Base-by-base conservation (phyloP, 35 echinoderm and acorn worm species). In the Strongylocentrotus purpuratus region DNA sequence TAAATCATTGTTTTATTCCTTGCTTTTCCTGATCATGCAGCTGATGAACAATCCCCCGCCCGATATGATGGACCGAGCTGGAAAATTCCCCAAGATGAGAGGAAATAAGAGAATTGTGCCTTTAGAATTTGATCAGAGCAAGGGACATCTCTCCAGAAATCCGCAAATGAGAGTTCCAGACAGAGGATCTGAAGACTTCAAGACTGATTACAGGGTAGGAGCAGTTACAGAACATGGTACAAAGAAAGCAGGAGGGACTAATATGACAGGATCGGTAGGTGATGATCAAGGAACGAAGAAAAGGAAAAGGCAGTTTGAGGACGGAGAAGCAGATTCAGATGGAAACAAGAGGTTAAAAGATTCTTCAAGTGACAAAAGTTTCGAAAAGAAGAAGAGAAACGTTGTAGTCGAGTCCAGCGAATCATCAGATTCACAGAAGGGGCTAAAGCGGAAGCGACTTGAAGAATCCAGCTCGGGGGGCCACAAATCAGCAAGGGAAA, bases 31-130 rank as follows among this genome's bases (percentile, higher is more conserved):
- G 47, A 85, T 89, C 25, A 85, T 85, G 46, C 7, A 99, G 97
- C 65, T 97, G 0, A 48, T 97, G 31, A 96, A 99, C 86, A 97
- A 97, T 94, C 98, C 98, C 28, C 78, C 97, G 5, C 60, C 87
- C 8, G 91, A 96, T 33, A 85, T 87, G 10, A 65, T 70, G 46
- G 87, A 60, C 91, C 45, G 58, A 31, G 90, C 95, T 0, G 98
- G 98, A n/a, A 95, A 96, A 85, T 99, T 99, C 47, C 98, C 98
- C 48, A 96, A 94, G 88, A 99, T 95, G 46, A 97, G 95, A 85
- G 96, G 96, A 95, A 95, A 95, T 7, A 97, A 95, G 55, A 55
- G 71, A 32, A 95, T 97, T 25, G 50, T 59, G 32, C 86, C 55
- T 89, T 46, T 89, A 25, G 87, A 89, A 20, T 89, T 89, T 89